Evolutionary conservation across 2,888 invertebrate genomes (phyloP), one percentile per base, ranked within the genome.

Genomic region (Leptinotarsa peninsularis): DNA sequence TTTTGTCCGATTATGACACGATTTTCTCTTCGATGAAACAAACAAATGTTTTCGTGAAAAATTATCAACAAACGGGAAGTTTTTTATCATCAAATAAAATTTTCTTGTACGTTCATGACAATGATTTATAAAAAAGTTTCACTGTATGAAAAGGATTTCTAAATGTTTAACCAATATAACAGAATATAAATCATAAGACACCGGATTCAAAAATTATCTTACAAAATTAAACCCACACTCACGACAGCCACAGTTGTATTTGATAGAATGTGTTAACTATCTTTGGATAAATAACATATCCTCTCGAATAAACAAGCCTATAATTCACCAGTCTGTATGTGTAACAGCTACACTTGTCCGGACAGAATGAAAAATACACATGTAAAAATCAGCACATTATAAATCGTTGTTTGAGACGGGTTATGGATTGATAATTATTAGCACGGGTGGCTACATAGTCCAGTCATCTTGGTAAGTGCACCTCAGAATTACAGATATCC

Each of bases 331-430:
- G 63, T 58, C 71, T 50, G 68, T 63, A 63, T 71, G 23, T 27
- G 70, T 52, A 67, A 63, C 52, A 54, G 54, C 72, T 60, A 66
- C 66, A 70, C 67, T 72, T 76, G 77, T 79, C 75, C 71, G 63
- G 66, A 23, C 66, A 58, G 72, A 73, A 76, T 75, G 69, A 72
- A 75, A 76, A 72, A 78, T 69, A 74, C 77, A 74, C 71, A 76
- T 74, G 76, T 78, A 77, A 81, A 80, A 80, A 79, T 80, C 80
- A 76, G 78, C 80, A 81, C 79, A 67, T 80, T 67, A 72, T 81
- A 81, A 78, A 80, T 81, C 80, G 79, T 67, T 23, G 52, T 23
- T 21, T 72, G 70, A 67, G 75, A 77, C 71, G 74, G 67, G 67
- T 70, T 72, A 72, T 70, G 67, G 58, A 73, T 75, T 73, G 54